phyloP scores from a whole-genome alignment of 1,140 invertebrate genomes.

The Myzus persicae region DNA sequence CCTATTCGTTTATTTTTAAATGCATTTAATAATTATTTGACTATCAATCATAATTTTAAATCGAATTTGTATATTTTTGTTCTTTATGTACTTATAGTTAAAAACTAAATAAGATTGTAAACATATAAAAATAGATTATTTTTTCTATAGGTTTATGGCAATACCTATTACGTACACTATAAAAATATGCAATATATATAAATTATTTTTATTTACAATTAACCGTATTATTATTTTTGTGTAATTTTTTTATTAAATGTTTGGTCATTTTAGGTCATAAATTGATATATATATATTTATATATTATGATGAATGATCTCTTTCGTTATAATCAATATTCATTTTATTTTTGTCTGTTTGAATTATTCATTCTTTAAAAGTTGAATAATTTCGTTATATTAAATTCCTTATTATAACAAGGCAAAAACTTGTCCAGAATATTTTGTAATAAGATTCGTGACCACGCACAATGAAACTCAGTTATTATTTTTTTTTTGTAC shows the following conservation, averaged over 20 bases:
- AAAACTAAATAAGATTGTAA: not conserved
- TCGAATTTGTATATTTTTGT: too few species aligned
- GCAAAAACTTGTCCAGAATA: not conserved
- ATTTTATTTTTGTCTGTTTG: not conserved
- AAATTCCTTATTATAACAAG: not conserved
- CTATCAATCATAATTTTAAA: too few species aligned
- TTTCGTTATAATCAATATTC: not conserved
- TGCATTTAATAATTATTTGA: not conserved
- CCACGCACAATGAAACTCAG: slow-evolving; percentile 20
- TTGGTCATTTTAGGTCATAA: not conserved
- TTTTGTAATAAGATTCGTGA: slow-evolving; percentile 18
- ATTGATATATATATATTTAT: too few species aligned
- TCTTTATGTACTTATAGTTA: not conserved
- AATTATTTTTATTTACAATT: not conserved
- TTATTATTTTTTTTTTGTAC: not conserved
- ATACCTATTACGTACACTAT: not conserved
- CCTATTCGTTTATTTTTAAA: not conserved
- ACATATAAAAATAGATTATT: not conserved
- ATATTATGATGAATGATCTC: not conserved
- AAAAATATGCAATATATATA: not conserved
- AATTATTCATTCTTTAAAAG: not conserved
- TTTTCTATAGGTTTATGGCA: not conserved
- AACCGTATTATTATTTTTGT: not conserved
- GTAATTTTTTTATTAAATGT: not conserved
- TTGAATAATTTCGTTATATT: not conserved